phyloP scores from a whole-genome alignment of 2,113 vertebrate species.

The Cyprinus carpio region DNA sequence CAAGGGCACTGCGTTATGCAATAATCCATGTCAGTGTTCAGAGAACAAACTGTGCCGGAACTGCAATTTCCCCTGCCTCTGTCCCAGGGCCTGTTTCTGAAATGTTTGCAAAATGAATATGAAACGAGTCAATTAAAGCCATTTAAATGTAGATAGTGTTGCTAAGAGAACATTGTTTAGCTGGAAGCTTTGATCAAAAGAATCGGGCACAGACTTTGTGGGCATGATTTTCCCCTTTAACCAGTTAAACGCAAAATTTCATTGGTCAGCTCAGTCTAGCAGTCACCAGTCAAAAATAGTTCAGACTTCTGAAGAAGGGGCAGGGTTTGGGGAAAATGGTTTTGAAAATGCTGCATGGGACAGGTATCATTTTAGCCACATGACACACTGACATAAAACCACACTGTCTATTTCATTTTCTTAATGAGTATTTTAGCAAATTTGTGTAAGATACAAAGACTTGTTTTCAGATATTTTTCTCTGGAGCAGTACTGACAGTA shows the following conservation, averaged over 20 bases:
- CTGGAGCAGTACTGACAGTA: neutral
- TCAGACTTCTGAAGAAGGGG: neutral
- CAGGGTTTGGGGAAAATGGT: too few species aligned
- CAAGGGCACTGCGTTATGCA: constrained; percentile 26
- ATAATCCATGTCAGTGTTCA: constrained; percentile 27
- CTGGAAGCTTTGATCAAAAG: neutral
- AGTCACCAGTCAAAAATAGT: neutral
- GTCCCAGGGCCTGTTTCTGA: constrained; percentile 10
- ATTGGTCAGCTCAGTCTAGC: neutral
- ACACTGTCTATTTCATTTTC: too few species aligned
- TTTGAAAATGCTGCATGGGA: neutral
- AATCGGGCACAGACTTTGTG: neutral
- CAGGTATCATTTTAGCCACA: neutral
- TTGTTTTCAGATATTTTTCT: neutral
- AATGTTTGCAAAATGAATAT: neutral
- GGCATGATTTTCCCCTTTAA: neutral
- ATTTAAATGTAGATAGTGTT: neutral
- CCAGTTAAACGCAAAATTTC: neutral
- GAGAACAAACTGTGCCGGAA: constrained; percentile 38
- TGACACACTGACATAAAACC: too few species aligned
- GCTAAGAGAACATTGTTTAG: neutral
- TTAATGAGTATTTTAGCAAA: neutral
- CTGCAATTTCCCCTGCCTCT: constrained; percentile 32
- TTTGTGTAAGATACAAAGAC: neutral
- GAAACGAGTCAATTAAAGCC: neutral